Conservation (phyloP, 2,888 invertebrate species). For the Dorcus parallelipipedus region DNA sequence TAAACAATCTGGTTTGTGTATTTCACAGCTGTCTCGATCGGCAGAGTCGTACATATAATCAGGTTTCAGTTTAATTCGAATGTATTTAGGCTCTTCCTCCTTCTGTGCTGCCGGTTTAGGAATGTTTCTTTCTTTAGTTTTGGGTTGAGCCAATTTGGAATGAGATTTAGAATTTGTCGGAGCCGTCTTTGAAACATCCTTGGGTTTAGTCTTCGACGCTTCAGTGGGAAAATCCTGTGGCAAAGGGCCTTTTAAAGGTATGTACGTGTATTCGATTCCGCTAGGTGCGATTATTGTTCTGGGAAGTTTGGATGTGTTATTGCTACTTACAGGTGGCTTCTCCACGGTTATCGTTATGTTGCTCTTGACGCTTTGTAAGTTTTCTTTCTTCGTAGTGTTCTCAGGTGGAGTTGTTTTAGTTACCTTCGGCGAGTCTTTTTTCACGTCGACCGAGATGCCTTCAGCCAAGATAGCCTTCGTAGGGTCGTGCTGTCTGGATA, state of each 20-base stretch:
- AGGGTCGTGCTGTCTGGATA: constrained; percentile 63
- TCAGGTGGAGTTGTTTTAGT: constrained; percentile 37
- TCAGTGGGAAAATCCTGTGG: constrained; percentile 13
- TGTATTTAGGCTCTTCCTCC: constrained; percentile 51
- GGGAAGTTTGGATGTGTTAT: constrained; percentile 33
- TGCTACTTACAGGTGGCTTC: constrained; percentile 30
- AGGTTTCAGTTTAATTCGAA: constrained; percentile 70
- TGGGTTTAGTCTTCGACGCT: constrained; percentile 31
- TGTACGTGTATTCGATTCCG: constrained; percentile 49
- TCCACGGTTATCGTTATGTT: constrained; percentile 44
- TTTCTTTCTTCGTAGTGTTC: constrained; percentile 30
- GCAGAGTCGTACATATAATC: constrained; percentile 66
- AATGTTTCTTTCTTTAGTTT: constrained; percentile 6
- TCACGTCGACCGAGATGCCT: constrained; percentile 52
- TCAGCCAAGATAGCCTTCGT: constrained; percentile 63
- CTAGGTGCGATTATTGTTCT: constrained; percentile 43
- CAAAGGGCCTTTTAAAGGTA: constrained; percentile 45
- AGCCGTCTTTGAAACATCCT: constrained; percentile 11
- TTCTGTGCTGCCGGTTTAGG: background rate
- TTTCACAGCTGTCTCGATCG: constrained; percentile 46
- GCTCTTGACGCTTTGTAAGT: constrained; percentile 22
- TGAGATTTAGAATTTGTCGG: background rate
- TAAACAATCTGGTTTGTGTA: constrained; percentile 60
- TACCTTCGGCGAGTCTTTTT: constrained; percentile 11
- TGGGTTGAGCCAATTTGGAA: constrained; percentile 14